A percentile compares a stretch with the other conserved stretches of the same genome.
Evolutionary conservation across 2,797 vertebrate species (phyloP).

Genomic region (Acridotheres tristis): DNA sequence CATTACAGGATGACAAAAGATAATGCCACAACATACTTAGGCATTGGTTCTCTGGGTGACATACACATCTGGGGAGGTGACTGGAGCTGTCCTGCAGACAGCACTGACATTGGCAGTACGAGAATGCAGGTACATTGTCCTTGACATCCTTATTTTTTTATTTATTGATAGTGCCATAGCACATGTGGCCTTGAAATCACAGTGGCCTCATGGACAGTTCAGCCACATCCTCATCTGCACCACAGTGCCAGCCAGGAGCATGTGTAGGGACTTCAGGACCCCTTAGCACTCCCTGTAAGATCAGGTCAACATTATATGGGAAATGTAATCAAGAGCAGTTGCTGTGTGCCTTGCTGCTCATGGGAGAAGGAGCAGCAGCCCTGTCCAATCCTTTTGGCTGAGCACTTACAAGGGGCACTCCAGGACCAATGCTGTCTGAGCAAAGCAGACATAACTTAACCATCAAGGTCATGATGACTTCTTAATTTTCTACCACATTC

Average conservation of each 20-base stretch:
- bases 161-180: background rate
- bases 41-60: background rate
- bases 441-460: background rate
- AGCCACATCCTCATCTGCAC: background rate
- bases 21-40: background rate
- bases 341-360: background rate
- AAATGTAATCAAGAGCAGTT: background rate
- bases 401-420: background rate
- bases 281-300: background rate
- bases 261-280: background rate
- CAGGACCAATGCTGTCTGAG: background rate
- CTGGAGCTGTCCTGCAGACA: background rate
- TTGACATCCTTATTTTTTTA: background rate
- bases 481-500: background rate
- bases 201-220: background rate
- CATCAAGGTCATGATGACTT: background rate
- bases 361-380: background rate
- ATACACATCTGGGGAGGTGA: fast-evolving
- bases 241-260: background rate
- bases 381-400: background rate
- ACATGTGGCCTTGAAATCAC: background rate
- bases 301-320: background rate
- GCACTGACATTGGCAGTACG: background rate
- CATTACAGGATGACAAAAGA: background rate
- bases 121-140: fast-evolving